Evolutionary conservation across 2,888 invertebrate species (phyloP), one percentile per base, ranked within the genome.

Genomic region (Drymonia ruficornis): DNA sequence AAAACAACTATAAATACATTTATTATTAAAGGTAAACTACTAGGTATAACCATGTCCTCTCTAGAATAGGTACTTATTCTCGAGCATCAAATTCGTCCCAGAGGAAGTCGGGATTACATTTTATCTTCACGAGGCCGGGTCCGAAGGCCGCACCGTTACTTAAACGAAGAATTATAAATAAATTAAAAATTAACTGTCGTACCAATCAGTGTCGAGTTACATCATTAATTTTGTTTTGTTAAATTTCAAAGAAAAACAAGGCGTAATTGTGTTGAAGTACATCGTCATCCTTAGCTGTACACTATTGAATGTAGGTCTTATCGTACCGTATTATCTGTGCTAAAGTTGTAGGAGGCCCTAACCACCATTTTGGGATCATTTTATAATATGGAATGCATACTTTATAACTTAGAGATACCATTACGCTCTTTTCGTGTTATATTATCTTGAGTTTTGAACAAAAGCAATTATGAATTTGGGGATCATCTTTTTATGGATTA

Each of bases 381-480:
- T 36, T n/a, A 3, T 11, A 36, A n/a, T 36, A 36, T 11, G 11
- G n/a, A 36, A 40, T 16, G 40, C 12, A 40, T 40, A 40, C 51
- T 63, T 49, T 31, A 53, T 62, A 53, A 61, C 49, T 63, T 52
- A 43, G 40, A 43, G 49, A 54, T 54, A 53, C 45, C 47, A 45
- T 58, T 54, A 63, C 59, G 55, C 55, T 49, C 28, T 50, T 50
- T 12, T 28, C 50, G 45, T 43, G 47, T 46, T 23, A 38, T 62
- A 52, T 53, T 54, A 63, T 55, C 49, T 55, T 47, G 48, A 58
- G 67, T 67, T 59, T 16, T 11, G 60, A 63, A 63, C 59, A 62
- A 64, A 63, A 67, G 42, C 52, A 50, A 63, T 65, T 63, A 59
- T 50, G 52, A 40, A 40, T 40, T 59, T 48, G 29, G 59, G n/a